phyloP scores from a whole-genome alignment of 2,797 vertebrate species.

The Hydrolagus colliei region DNA sequence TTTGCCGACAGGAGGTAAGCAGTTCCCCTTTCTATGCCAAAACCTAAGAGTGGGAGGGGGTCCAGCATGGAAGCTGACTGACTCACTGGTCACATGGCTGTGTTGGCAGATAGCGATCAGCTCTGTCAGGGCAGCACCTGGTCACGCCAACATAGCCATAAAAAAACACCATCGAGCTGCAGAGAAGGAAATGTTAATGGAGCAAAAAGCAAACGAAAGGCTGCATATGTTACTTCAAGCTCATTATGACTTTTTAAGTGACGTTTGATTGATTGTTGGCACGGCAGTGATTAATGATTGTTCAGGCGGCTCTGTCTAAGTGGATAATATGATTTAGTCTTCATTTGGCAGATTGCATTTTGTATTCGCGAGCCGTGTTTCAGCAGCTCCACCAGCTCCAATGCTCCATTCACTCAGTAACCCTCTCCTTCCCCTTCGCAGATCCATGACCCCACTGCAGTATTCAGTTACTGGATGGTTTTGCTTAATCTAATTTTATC shows the following conservation, averaged over 20 bases:
- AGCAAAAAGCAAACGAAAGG: constrained; percentile 29
- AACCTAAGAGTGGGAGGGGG: not conserved
- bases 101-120: constrained; percentile 19
- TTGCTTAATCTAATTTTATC: too few species aligned
- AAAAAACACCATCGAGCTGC: not conserved
- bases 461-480: too few species aligned
- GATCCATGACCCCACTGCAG: too few species aligned
- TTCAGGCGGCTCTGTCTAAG: constrained; percentile 18
- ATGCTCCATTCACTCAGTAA: not conserved
- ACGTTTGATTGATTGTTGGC: constrained; percentile 30
- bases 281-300: constrained; percentile 31
- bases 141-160: constrained; percentile 7
- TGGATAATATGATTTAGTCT: constrained; percentile 8
- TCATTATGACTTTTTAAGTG: constrained; percentile 30
- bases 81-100: not conserved
- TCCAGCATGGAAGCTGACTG: not conserved
- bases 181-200: constrained; percentile 28
- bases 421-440: not conserved
- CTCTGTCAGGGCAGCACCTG: constrained; percentile 14
- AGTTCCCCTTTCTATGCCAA: too few species aligned
- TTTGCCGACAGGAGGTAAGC: too few species aligned
- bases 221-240: constrained; percentile 15
- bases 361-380: not conserved
- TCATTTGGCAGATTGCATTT: constrained; percentile 13
- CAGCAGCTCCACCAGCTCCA: not conserved